Conservation (phyloP, 30 jellyfish, hydroid and myxozoan species). For the Pelagia noctiluca region DNA sequence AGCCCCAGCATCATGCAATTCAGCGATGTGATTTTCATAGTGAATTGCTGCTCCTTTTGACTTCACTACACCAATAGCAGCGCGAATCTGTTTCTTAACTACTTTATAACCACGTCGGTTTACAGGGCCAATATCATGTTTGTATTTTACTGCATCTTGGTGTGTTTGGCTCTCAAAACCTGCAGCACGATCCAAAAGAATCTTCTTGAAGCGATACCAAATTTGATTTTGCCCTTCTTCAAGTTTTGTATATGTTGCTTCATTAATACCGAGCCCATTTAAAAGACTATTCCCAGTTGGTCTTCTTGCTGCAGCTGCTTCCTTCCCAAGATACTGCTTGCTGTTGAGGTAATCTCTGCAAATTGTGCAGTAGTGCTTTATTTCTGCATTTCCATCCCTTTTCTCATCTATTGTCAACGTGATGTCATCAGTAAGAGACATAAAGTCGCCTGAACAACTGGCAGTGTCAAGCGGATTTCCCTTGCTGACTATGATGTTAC, state of each 20-base stretch:
- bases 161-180: conserved; percentile 11
- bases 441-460: conserved; percentile 4
- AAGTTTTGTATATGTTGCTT: too few relatives aligned
- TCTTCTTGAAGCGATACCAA: conserved; percentile 19
- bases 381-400: too few relatives aligned
- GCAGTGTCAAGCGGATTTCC: conserved; percentile 8
- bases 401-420: too few relatives aligned
- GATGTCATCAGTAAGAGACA: background rate
- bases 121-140: conserved; percentile 1
- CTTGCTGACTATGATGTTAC: background rate
- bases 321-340: too few relatives aligned
- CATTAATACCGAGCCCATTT: too few relatives aligned
- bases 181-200: background rate
- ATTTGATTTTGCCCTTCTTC: conserved; percentile 19
- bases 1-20: conserved; percentile 40
- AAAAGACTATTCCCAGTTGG: too few relatives aligned
- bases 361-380: too few relatives aligned
- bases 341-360: too few relatives aligned
- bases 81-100: conserved; percentile 16
- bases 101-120: background rate
- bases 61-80: conserved; percentile 36
- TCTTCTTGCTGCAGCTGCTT: too few relatives aligned
- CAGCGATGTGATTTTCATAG: conserved; percentile 39
- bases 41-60: conserved; percentile 34
- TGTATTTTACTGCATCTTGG: background rate